These are phyloP conservation scores for Melanchra persicariae DNA, from an alignment of 2,888 invertebrate genomes.

Conservation along the genomic window DNA sequence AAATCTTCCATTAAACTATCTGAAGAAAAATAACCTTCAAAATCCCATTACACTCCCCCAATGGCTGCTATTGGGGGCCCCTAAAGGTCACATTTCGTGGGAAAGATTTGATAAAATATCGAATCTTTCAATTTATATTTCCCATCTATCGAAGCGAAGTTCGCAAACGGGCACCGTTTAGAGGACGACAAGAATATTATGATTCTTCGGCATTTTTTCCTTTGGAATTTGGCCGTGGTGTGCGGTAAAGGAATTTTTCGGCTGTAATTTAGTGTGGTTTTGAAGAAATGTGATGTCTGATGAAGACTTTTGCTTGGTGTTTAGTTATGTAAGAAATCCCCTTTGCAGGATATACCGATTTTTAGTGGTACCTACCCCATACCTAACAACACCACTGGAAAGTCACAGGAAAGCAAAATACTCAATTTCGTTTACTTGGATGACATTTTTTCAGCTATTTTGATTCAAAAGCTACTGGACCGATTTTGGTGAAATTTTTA, in stretches of 20 bases:
- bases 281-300: conserved; percentile 3
- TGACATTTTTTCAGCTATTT: too few relatives aligned
- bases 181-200: conserved; percentile 60
- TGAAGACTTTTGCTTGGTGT: background rate
- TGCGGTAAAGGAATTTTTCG: conserved; percentile 24
- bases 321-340: background rate
- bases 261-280: conserved; percentile 14
- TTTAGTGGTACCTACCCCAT: too few relatives aligned
- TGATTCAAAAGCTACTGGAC: too few relatives aligned
- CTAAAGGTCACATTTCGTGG: conserved; percentile 61
- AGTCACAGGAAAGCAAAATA: too few relatives aligned
- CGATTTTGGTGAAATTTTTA: too few relatives aligned
- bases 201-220: conserved; percentile 45
- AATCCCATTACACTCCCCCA: conserved; percentile 58
- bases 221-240: conserved; percentile 21
- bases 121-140: conserved; percentile 74
- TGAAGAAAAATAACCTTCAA: conserved; percentile 50
- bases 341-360: too few relatives aligned
- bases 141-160: conserved; percentile 65
- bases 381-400: too few relatives aligned
- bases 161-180: conserved; percentile 62
- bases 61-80: conserved; percentile 32
- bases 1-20: conserved; percentile 51
- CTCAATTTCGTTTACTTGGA: too few relatives aligned
- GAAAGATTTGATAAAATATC: conserved; percentile 74